Evolutionary conservation across 2,888 invertebrate genomes (phyloP), one percentile per base, ranked within the genome.

Genomic region (Hydriomena furcata): DNA sequence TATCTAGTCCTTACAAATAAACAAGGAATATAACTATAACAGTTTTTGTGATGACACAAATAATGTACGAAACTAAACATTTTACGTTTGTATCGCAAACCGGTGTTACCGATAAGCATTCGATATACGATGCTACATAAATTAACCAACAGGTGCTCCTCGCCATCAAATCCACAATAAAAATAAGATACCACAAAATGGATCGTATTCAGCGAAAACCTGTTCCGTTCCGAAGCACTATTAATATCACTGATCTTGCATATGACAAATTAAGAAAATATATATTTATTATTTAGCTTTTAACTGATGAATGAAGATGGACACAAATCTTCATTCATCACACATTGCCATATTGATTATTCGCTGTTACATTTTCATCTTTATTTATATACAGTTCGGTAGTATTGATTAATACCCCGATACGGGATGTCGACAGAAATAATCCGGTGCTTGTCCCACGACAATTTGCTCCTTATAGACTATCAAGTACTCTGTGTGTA

Each of bases 141-240:
- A 79, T 76, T 73, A 53, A 67, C 68, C 71, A 73, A 79, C 81
- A 81, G 78, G 78, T 81, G 79, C 68, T 77, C 71, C 62, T 63
- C 65, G 72, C 65, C 66, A 65, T 68, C 57, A 68, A 71, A 72
- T 70, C 58, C 65, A 68, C 68, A 71, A 31, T 71, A 76, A 64
- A 71, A 75, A 75, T 71, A 65, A 59, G 63, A 68, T 67, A 55
- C 28, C 38, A 40, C 30, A 40, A 38, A 44, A 24, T 40, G 34
- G 35, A 36, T 34, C 34, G 38, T 44, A 34, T 35, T 8, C 30
- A 35, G 44, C 36, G 25, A 32, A 41, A 45, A 41, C 45, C 25
- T 45, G 51, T 41, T 41, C 5, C 38, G 13, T 40, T 44, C 40
- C 34, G 12, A 38, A 34, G 10, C 3, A 38, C 5, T 20, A 35